phyloP scores from a whole-genome alignment of 2,797 vertebrate species.

The Chelmon rostratus region DNA sequence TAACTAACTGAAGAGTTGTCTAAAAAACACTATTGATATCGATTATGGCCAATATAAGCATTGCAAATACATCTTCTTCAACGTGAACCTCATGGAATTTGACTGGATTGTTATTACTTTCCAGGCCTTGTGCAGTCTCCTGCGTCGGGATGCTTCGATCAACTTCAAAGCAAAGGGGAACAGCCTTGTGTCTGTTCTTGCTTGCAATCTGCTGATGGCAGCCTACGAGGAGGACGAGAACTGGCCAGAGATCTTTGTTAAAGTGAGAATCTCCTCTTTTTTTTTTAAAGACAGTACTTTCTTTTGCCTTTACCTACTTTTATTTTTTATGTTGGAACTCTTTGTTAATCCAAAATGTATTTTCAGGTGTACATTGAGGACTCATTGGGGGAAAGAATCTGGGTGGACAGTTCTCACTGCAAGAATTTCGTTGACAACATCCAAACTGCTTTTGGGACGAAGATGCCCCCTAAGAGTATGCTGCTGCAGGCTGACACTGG shows the following conservation, averaged over 20 bases:
- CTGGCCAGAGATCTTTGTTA: conserved; percentile 99
- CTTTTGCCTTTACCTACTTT: too few relatives aligned
- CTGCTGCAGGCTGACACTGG: conserved; percentile 92
- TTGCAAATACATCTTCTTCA: neutral
- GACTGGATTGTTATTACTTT: neutral
- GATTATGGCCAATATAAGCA: neutral
- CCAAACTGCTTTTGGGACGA: conserved; percentile 97
- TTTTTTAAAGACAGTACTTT: neutral
- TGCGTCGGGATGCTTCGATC: conserved; percentile 95
- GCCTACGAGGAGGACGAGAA: conserved; percentile 99
- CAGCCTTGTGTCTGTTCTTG: conserved; percentile 95
- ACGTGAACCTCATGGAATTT: neutral
- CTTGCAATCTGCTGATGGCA: conserved; percentile 97
- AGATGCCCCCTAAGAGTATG: conserved; percentile 97
- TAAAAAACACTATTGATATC: neutral
- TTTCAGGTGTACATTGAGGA: conserved; percentile 98
- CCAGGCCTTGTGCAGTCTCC: conserved; percentile 95
- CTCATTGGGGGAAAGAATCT: conserved; percentile 96
- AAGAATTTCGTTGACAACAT: conserved; percentile 98
- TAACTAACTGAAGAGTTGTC: neutral
- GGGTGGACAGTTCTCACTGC: conserved; percentile 98
- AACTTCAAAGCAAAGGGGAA: conserved; percentile 99
- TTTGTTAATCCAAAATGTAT: neutral
- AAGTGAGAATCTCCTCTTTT: conserved; percentile 81
- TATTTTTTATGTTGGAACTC: neutral